Conservation (phyloP, 2,888 invertebrate species). For the Eristalis arbustorum region DNA sequence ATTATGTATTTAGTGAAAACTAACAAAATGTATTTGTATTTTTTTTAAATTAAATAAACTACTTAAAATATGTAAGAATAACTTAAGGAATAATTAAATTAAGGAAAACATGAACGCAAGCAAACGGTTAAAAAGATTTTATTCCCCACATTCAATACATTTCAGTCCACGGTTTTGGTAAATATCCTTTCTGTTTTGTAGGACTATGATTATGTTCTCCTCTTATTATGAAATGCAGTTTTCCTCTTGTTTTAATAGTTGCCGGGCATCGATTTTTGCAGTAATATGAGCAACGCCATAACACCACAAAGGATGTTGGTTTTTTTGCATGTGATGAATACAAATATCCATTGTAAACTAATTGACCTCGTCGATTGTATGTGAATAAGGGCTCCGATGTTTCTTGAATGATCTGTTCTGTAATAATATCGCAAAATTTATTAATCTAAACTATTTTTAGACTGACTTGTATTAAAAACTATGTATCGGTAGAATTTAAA, state of each 20-base stretch:
- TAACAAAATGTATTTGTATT: neutral
- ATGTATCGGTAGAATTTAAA: too few species aligned
- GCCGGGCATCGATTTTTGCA: constrained; percentile 75
- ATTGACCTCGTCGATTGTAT: constrained; percentile 78
- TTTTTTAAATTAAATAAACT: neutral
- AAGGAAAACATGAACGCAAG: too few species aligned
- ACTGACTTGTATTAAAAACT: neutral
- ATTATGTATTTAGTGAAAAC: neutral
- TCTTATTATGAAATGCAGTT: constrained; percentile 72
- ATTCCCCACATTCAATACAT: constrained; percentile 24
- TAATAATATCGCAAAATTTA: neutral
- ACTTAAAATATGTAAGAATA: too few species aligned
- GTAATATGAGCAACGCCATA: constrained; percentile 77
- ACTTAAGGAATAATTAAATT: too few species aligned
- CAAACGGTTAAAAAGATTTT: neutral
- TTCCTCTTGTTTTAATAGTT: constrained; percentile 76
- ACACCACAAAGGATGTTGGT: constrained; percentile 73
- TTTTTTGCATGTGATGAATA: constrained; percentile 74
- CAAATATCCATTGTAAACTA: constrained; percentile 75
- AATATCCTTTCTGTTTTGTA: constrained; percentile 72
- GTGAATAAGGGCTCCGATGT: constrained; percentile 59
- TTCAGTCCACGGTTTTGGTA: constrained; percentile 70
- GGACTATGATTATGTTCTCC: constrained; percentile 77
- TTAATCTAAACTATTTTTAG: neutral
- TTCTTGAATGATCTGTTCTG: constrained; percentile 2